Evolutionary conservation across 1,140 invertebrate genomes (phyloP).

Genomic region (Eriosoma lanigerum): DNA sequence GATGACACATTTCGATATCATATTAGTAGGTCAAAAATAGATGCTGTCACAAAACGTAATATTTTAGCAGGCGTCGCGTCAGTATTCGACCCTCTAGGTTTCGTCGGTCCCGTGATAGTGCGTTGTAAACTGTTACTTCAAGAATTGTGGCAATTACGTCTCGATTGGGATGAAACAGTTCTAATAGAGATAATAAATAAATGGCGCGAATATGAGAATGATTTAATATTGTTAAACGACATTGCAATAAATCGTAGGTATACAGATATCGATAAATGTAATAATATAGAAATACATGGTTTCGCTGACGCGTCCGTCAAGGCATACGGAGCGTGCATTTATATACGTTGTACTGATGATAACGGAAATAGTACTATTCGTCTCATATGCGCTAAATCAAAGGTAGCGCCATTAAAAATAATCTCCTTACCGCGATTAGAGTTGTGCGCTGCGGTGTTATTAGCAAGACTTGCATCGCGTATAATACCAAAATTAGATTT

Average conservation of each 20-base stretch:
- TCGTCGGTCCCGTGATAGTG: not conserved
- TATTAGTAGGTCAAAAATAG: not conserved
- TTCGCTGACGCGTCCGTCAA: not conserved
- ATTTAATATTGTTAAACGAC: not conserved
- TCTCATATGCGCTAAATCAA: slow-evolving; percentile 56
- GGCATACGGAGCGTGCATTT: not conserved
- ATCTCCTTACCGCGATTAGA: slow-evolving; percentile 58
- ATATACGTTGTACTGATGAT: not conserved
- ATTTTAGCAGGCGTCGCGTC: not conserved
- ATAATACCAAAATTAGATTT: not conserved
- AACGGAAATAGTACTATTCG: too few species aligned
- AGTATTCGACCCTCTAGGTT: not conserved
- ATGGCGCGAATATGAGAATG: not conserved
- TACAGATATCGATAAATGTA: not conserved
- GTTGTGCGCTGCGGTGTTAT: slow-evolving; percentile 54
- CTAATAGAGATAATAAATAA: not conserved
- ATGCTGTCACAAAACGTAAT: not conserved
- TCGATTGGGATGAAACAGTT: not conserved
- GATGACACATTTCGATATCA: not conserved
- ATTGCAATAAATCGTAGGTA: too few species aligned
- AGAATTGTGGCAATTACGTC: not conserved
- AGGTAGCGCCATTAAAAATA: slow-evolving; percentile 57
- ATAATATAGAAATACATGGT: not conserved
- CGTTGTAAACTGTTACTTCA: not conserved
- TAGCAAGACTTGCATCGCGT: not conserved